These are phyloP conservation scores for Sylvilagus floridanus DNA, from an alignment of 2,797 vertebrate genomes.

Conservation along the genomic window DNA sequence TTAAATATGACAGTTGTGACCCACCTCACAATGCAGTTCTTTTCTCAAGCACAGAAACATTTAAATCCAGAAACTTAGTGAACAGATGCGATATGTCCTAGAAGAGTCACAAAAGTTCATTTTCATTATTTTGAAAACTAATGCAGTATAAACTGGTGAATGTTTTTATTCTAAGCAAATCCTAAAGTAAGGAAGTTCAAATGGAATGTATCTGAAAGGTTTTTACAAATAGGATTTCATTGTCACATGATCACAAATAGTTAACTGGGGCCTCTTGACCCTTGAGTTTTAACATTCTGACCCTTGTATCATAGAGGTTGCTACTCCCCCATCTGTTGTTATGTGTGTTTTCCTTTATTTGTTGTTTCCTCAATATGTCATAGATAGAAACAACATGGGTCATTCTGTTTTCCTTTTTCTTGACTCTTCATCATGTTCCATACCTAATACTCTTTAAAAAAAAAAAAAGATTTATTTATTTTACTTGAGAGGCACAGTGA, in stretches of 20 bases:
- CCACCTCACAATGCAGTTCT: background rate
- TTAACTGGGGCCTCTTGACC: background rate
- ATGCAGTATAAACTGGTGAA: background rate
- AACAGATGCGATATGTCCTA: background rate
- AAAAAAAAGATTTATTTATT: no score
- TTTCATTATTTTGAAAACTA: conserved; percentile 55
- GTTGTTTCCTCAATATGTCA: background rate
- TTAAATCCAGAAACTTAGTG: background rate
- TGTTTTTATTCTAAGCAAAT: conserved; percentile 34
- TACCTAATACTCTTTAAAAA: background rate
- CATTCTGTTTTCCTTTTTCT: conserved; percentile 47
- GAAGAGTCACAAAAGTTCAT: background rate
- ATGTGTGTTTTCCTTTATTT: background rate
- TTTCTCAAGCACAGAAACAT: background rate
- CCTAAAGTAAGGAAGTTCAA: conserved; percentile 11
- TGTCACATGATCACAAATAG: background rate
- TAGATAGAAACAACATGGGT: background rate
- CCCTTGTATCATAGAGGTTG: background rate
- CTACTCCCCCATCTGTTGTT: background rate
- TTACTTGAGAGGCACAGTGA: no score
- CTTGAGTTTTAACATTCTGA: background rate
- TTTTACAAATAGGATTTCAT: conserved; percentile 26
- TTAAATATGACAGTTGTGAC: background rate
- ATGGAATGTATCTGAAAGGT: background rate
- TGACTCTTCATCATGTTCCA: background rate